Evolutionary conservation across 2,888 invertebrate genomes (phyloP), one percentile per base, ranked within the genome.

Genomic region (Mythimna pallens): DNA sequence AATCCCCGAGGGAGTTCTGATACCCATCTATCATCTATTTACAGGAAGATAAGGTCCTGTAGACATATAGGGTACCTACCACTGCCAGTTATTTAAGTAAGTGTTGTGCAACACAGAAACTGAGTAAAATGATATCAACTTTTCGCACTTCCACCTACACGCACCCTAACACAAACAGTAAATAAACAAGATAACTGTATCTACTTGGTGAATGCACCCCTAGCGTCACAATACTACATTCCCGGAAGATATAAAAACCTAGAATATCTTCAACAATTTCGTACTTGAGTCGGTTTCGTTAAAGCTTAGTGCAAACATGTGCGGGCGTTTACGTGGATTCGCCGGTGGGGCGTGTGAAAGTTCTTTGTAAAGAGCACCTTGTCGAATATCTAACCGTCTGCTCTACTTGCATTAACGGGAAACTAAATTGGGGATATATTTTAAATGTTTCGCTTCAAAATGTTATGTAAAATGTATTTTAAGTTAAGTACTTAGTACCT

Each of bases 321-420:
- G 70, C 70, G 72, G 75, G 68, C 81, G 81, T 82, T 82, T 82
- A 77, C 80, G 74, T 80, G 74, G 76, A 79, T 77, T 76, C 80
- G 73, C 61, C 76, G 82, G 17, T 47, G 47, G 75, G 69, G 72
- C 86, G 86, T 86, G 87, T 80, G 88, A 86, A 89, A 86, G 73
- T 88, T 87, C 86, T 85, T 88, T 88, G 86, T 84, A 79, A 82
- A 84, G 80, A 85, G 80, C 89, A 82, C 83, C 83, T 83, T 82
- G 83, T 74, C 73, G 80, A 82, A 82, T 78, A 80, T 76, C 70
- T 76, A 76, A 79, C 80, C 83, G 76, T 80, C 71, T 80, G 80
- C 77, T 78, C 75, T 73, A 68, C 82, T 79, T 82, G 80, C 75
- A 81, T 78, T 73, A 81, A 67, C 40, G 58, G 67, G 34, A 30